phyloP scores from a whole-genome alignment of 30 jellyfish, hydroid and myxozoan species.

The Rhopilema esculentum region DNA sequence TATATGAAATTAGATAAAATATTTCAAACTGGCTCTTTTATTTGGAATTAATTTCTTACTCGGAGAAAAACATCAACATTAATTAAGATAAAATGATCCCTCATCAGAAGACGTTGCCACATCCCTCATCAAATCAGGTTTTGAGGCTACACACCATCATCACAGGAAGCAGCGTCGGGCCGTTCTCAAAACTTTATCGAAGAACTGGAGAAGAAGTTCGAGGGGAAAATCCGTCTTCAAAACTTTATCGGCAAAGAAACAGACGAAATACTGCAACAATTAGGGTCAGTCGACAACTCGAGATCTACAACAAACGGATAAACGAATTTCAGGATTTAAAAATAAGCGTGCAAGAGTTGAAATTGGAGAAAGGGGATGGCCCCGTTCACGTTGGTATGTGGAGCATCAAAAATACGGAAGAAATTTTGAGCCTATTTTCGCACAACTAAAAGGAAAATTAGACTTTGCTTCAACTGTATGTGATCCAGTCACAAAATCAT shows the following conservation, averaged over 20 bases:
- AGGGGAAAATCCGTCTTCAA: conserved; percentile 32
- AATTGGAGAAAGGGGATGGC: conserved; percentile 31
- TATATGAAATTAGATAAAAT: too few species aligned
- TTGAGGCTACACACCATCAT: too few species aligned
- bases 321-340: conserved; percentile 26
- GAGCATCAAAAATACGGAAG: conserved; percentile 14
- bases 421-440: conserved; percentile 26
- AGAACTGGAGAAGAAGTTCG: conserved; percentile 16
- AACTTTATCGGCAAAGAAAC: conserved; percentile 24
- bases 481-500: too few species aligned
- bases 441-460: conserved; percentile 13
- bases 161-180: too few species aligned
- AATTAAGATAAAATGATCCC: too few species aligned
- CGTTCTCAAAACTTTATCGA: too few species aligned
- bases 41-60: too few species aligned
- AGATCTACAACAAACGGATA: conserved; percentile 18
- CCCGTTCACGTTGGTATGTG: conserved; percentile 27
- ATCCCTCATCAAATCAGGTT: too few species aligned
- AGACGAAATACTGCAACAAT: background rate
- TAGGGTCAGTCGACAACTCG: conserved; percentile 35
- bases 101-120: too few species aligned
- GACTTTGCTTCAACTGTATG: too few species aligned
- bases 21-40: too few species aligned
- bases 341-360: conserved; percentile 15
- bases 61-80: too few species aligned